Conservation (phyloP, 2,888 invertebrate genomes). For the Hypselothyrea guttata region DNA sequence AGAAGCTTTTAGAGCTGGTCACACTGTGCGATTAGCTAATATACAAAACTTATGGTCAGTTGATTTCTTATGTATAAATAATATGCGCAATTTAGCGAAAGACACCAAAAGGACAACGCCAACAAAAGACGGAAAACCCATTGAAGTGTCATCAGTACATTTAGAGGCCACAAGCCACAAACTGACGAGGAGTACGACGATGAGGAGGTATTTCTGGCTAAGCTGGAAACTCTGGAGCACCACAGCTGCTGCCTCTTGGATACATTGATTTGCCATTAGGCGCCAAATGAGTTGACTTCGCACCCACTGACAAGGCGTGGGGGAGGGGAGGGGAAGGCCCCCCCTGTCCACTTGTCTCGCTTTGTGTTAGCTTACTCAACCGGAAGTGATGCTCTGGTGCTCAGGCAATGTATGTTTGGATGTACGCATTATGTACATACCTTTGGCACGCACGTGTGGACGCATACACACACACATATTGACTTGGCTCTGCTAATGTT, state of each 20-base stretch:
- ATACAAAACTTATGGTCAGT: slow-evolving; percentile 77
- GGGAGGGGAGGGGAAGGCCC: background rate
- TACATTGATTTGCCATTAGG: slow-evolving; percentile 72
- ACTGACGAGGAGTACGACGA: background rate
- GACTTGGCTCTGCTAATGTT: slow-evolving; percentile 59
- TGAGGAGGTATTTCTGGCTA: slow-evolving; percentile 15
- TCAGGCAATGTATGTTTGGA: background rate
- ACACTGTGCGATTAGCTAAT: slow-evolving; percentile 62
- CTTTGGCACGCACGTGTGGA: slow-evolving; percentile 13
- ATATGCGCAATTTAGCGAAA: slow-evolving; percentile 73
- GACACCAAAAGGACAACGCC: slow-evolving; percentile 18
- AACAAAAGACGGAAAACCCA: slow-evolving; percentile 58
- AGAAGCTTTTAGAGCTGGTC: background rate
- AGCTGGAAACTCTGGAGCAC: slow-evolving; percentile 4
- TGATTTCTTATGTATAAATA: slow-evolving; percentile 71
- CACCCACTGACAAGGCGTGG: slow-evolving; percentile 1
- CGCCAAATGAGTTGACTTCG: slow-evolving; percentile 59
- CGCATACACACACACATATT: slow-evolving; percentile 19
- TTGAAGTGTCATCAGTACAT: slow-evolving; percentile 73
- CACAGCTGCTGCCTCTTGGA: slow-evolving; percentile 36
- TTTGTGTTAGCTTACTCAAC: slow-evolving; percentile 55
- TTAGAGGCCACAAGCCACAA: slow-evolving; percentile 24
- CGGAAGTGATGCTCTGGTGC: slow-evolving; percentile 69
- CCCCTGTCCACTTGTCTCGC: slow-evolving; percentile 16
- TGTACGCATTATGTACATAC: slow-evolving; percentile 12